Percentiles rank a stretch among this genome's conserved stretches.
Conservation (phyloP, 2,113 vertebrate genomes). For the Siniperca knerii region DNA sequence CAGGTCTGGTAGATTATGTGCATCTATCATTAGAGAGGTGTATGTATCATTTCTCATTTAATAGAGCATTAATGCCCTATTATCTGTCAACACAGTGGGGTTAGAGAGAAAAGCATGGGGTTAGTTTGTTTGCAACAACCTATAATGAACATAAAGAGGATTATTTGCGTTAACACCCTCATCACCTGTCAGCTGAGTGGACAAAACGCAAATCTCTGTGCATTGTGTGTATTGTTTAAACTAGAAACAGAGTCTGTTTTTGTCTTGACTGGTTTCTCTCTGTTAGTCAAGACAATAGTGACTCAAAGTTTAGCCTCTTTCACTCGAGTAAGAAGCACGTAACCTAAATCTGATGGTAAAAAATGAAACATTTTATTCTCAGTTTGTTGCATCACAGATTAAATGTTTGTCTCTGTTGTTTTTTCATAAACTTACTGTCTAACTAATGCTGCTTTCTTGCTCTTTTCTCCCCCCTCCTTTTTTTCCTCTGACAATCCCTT, state of each 20-base stretch:
- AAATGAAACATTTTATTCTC: not conserved
- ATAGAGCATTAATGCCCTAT: not conserved
- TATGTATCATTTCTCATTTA: not conserved
- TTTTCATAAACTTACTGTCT: slow-evolving; percentile 30
- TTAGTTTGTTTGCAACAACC: not conserved
- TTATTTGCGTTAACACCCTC: not conserved
- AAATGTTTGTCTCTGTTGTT: slow-evolving; percentile 44
- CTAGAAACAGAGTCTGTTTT: not conserved
- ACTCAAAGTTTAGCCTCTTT: not conserved
- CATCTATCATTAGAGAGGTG: not conserved
- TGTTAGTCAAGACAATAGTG: not conserved
- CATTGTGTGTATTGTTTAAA: not conserved
- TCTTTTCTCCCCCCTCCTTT: slow-evolving; percentile 26
- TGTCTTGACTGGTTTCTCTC: not conserved
- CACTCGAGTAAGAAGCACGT: not conserved
- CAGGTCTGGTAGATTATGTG: not conserved
- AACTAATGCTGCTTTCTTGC: slow-evolving; percentile 74
- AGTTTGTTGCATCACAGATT: slow-evolving; percentile 75
- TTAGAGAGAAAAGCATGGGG: not conserved
- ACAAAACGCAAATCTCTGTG: not conserved
- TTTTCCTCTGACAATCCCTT: slow-evolving; percentile 1
- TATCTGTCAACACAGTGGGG: too few species aligned
- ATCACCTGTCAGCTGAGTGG: not conserved
- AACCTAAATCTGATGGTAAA: not conserved
- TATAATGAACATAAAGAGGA: not conserved